phyloP scores from a whole-genome alignment of 37 sponge, comb jelly and placozoan species.

The Eunapius fragilis region DNA sequence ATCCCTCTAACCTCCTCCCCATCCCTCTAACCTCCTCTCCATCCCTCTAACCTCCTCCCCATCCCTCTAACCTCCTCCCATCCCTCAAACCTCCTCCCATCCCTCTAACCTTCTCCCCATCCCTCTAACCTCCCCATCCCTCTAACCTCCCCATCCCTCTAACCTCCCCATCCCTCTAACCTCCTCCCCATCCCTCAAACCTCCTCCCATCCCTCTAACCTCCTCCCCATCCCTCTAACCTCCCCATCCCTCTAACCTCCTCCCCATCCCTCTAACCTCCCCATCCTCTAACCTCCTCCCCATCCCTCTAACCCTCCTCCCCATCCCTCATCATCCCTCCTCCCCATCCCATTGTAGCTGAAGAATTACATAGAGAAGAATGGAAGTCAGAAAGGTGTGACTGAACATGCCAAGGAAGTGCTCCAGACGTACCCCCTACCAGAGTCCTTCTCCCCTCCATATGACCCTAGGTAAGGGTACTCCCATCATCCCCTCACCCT shows the following conservation, averaged over 20 bases:
- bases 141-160: too few relatives aligned
- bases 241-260: too few relatives aligned
- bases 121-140: too few relatives aligned
- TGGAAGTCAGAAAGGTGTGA: slow-evolving; percentile 31
- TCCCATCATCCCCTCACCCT: neutral
- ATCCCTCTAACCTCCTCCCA: too few relatives aligned
- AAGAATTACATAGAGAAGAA: slow-evolving; percentile 50
- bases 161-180: neutral
- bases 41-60: neutral
- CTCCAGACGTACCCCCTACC: slow-evolving; percentile 48
- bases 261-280: too few relatives aligned
- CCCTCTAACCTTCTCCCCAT: too few relatives aligned
- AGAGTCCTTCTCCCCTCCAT: slow-evolving; percentile 68
- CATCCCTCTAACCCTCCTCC: neutral
- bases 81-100: too few relatives aligned
- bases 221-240: neutral
- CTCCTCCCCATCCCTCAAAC: neutral
- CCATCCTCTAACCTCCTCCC: neutral
- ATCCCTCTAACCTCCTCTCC: neutral
- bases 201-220: neutral
- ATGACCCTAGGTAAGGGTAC: slow-evolving; percentile 50
- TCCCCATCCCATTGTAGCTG: slow-evolving; percentile 19
- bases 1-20: too few relatives aligned
- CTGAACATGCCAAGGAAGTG: slow-evolving; percentile 36
- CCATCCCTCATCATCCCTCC: neutral